Percentiles rank a stretch among this genome's conserved stretches.
Evolutionary conservation across 37 sponge, comb jelly and placozoan species (phyloP).

Genomic region (Cliona cf. orientalis): DNA sequence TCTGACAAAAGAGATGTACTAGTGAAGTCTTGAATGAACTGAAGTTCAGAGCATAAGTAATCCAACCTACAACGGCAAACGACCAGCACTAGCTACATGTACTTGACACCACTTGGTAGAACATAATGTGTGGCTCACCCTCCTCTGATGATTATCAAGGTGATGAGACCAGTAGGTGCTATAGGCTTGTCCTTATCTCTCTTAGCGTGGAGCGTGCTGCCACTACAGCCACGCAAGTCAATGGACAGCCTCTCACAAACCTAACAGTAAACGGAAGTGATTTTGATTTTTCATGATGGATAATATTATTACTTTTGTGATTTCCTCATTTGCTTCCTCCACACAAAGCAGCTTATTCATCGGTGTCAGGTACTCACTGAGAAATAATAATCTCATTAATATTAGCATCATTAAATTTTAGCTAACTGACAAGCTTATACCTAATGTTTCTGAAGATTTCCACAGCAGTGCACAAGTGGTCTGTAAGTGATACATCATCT

Average conservation of each 20-base stretch:
- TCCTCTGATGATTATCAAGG: conserved; percentile 37
- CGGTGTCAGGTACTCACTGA: conserved; percentile 31
- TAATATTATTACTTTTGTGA: conserved; percentile 13
- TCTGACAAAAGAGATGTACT: conserved; percentile 22
- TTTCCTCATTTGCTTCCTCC: conserved; percentile 24
- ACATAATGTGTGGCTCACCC: conserved; percentile 12
- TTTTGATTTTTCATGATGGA: too few relatives aligned
- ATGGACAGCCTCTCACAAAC: not conserved
- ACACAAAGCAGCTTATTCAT: conserved; percentile 44
- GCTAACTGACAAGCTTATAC: too few relatives aligned
- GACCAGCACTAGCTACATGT: not conserved
- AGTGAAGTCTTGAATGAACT: conserved; percentile 51
- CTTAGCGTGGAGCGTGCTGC: not conserved
- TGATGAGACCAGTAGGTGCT: conserved; percentile 7
- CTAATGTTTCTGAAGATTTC: too few relatives aligned
- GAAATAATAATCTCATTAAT: too few relatives aligned
- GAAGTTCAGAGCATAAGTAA: conserved; percentile 37
- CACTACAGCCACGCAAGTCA: not conserved
- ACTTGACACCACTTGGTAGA: not conserved
- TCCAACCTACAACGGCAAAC: not conserved
- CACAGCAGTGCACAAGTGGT: too few relatives aligned
- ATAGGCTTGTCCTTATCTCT: not conserved
- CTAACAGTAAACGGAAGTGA: not conserved
- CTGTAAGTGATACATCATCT: too few relatives aligned
- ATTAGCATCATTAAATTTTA: too few relatives aligned